These are phyloP conservation scores for Mythimna pallens DNA, from an alignment of 2,888 invertebrate species.

Conservation along the genomic window DNA sequence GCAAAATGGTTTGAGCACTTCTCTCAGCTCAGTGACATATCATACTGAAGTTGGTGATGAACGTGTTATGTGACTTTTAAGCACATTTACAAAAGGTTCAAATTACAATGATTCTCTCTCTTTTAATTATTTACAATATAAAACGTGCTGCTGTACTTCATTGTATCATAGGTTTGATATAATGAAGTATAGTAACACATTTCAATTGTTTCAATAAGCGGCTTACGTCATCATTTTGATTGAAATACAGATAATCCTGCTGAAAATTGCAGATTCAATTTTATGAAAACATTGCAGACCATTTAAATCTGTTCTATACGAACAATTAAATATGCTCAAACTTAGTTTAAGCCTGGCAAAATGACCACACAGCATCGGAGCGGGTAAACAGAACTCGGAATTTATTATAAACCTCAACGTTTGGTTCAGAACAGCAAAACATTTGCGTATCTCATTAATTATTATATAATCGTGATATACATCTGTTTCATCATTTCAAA, in stretches of 20 bases:
- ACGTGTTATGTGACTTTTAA: not conserved
- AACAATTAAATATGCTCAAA: constrained; percentile 30
- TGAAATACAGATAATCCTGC: not conserved
- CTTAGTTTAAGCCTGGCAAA: constrained; percentile 16
- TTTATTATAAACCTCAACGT: constrained; percentile 10
- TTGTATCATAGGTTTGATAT: not conserved
- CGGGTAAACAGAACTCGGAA: constrained; percentile 1
- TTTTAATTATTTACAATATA: no score
- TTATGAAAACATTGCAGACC: not conserved
- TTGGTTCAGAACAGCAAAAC: not conserved
- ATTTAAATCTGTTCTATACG: constrained; percentile 10
- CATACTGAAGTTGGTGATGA: not conserved
- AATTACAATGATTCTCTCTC: no score
- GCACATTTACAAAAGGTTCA: not conserved
- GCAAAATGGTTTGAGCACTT: not conserved
- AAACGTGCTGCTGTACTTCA: not conserved
- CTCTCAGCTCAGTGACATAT: constrained; percentile 11
- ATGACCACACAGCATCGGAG: constrained; percentile 3
- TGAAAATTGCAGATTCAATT: not conserved
- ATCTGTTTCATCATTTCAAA: not conserved
- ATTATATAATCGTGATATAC: constrained; percentile 4
- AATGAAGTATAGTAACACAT: no score
- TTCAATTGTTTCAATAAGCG: not conserved
- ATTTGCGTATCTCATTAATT: constrained; percentile 6
- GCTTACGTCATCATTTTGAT: not conserved